phyloP scores from a whole-genome alignment of 1,140 invertebrate species.

The Atta cephalotes region DNA sequence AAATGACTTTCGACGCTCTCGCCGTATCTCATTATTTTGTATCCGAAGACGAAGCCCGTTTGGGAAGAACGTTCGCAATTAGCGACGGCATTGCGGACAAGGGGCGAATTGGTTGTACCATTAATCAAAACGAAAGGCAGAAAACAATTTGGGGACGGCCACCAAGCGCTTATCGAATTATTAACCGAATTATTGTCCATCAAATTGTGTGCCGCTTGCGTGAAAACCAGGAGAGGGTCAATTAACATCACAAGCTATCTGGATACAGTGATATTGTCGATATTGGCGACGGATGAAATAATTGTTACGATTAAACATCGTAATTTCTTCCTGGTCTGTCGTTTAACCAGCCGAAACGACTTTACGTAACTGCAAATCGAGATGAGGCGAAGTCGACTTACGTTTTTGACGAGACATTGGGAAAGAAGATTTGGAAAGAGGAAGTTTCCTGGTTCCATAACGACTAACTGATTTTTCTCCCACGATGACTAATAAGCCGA shows the following conservation, averaged over 20 bases:
- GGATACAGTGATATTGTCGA: not conserved
- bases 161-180: conserved; percentile 50
- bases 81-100: conserved; percentile 51
- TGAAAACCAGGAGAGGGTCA: not conserved
- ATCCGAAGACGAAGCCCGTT: conserved; percentile 22
- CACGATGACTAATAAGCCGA: conserved; percentile 63
- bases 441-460: not conserved
- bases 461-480: conserved; percentile 30
- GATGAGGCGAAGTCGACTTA: not conserved
- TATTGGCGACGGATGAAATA: conserved; percentile 15
- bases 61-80: conserved; percentile 63
- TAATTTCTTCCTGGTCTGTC: conserved; percentile 29
- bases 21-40: conserved; percentile 68
- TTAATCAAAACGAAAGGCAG: conserved; percentile 69
- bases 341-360: conserved; percentile 13
- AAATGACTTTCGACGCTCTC: conserved; percentile 60
- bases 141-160: conserved; percentile 60
- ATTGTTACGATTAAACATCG: conserved; percentile 40
- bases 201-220: not conserved
- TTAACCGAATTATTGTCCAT: conserved; percentile 50
- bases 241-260: not conserved
- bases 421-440: conserved; percentile 12
- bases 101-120: conserved; percentile 29
- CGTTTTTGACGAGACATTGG: conserved; percentile 3
- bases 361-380: conserved; percentile 27